Conservation (phyloP, 2,888 invertebrate genomes). For the Napeogenes sylphis region DNA sequence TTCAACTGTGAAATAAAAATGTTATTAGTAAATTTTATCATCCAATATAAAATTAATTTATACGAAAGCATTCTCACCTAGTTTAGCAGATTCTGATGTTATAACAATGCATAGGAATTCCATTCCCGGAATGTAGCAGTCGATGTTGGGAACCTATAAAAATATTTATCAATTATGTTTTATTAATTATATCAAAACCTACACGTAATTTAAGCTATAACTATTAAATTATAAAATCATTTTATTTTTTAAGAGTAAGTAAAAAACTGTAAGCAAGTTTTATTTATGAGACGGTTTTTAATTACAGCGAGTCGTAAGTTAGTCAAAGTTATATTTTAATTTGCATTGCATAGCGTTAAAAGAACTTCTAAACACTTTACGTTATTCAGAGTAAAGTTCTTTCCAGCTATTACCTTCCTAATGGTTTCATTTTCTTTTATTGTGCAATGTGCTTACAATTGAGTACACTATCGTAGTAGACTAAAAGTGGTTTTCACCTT, state of each 20-base stretch:
- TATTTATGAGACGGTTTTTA: neutral
- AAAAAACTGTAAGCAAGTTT: too few relatives aligned
- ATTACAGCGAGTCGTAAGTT: neutral
- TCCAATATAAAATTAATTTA: slow-evolving; percentile 4
- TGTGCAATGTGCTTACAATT: neutral
- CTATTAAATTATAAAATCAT: too few relatives aligned
- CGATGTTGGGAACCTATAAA: slow-evolving; percentile 65
- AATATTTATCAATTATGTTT: neutral
- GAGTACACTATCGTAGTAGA: neutral
- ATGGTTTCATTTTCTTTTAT: neutral
- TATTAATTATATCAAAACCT: neutral
- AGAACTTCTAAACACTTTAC: neutral
- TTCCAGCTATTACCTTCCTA: neutral
- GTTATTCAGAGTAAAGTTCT: neutral
- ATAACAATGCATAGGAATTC: slow-evolving; percentile 68
- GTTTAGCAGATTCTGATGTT: slow-evolving; percentile 67
- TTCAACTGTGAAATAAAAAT: slow-evolving; percentile 49
- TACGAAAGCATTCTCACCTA: slow-evolving; percentile 47
- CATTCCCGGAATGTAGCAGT: slow-evolving; percentile 74
- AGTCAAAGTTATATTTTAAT: neutral
- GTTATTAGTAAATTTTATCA: neutral
- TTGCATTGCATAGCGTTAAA: neutral
- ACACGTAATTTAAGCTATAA: neutral
- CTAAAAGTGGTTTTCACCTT: neutral
- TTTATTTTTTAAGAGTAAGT: too few relatives aligned